Evolutionary conservation across 2,797 vertebrate genomes (phyloP).

Genomic region (Gadopsis bispinosus): DNA sequence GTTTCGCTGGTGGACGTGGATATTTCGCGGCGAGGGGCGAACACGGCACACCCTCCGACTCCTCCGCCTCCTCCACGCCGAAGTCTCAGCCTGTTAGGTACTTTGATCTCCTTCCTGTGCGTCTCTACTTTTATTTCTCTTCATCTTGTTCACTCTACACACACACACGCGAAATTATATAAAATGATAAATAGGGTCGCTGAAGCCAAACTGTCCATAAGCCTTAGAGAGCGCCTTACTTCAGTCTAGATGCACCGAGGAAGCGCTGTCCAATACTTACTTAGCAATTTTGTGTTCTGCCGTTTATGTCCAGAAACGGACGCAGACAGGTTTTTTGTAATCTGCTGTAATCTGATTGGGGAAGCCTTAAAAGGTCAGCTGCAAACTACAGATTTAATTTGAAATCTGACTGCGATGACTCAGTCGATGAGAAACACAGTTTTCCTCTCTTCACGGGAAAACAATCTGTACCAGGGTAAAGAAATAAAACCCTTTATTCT

Average conservation of each 20-base stretch:
- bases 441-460: not conserved
- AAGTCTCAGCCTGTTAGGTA: constrained; percentile 97
- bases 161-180: not conserved
- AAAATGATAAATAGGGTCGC: not conserved
- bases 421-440: constrained; percentile 24
- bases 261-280: not conserved
- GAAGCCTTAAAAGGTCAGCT: constrained; percentile 57
- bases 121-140: not conserved
- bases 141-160: not conserved
- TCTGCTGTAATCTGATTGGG: constrained; percentile 56
- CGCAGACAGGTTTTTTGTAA: constrained; percentile 37
- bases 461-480: not conserved
- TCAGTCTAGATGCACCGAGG: not conserved
- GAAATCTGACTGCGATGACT: constrained; percentile 39
- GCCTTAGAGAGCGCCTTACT: not conserved
- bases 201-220: not conserved
- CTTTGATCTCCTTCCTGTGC: not conserved
- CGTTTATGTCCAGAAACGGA: constrained; percentile 26
- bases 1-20: constrained; percentile 97
- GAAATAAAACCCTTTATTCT: not conserved
- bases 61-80: constrained; percentile 94
- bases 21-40: constrained; percentile 92
- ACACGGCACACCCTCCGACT: constrained; percentile 93
- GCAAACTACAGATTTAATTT: constrained; percentile 55
- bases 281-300: constrained; percentile 9